Base-by-base conservation (phyloP, 2,113 vertebrate species). In the Calypte anna region DNA sequence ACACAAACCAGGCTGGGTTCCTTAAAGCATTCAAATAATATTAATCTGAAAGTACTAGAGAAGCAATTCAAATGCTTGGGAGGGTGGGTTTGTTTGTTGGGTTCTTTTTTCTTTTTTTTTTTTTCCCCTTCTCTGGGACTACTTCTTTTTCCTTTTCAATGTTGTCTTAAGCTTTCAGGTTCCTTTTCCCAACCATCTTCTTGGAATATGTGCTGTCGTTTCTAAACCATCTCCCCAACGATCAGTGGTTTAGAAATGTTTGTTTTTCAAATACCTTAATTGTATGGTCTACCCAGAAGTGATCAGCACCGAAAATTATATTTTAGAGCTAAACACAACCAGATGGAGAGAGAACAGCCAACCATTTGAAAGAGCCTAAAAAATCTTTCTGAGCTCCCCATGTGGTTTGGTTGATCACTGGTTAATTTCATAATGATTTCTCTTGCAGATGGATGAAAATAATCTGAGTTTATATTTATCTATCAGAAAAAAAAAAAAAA, bases 211-310 rank as follows among this genome's bases (percentile, higher is more conserved):
- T 97, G 95, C 97, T 96, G 96, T 93, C 90, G 0, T 97, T 97
- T 95, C 94, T 97, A 95, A 96, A 92, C 90, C 94, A 92, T 94
- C 91, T 98, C 96, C 93, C 97, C 62, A 88, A 55, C 28, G 33
- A 97, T 94, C 94, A 70, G 97, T 95, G 97, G 98, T 97, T 98
- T 97, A 93, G 95, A 98, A 97, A 96, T 98, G 98, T 98, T 98
- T 98, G 97, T 96, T 98, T 98, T 98, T 98, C 96, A 98, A 98
- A 98, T 98, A 97, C 97, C 97, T 98, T 98, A 98, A 98, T 98
- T 98, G 97, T 97, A 98, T 96, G 97, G 96, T 98, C 97, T 98
- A 97, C 97, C 92, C 97, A 98, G 97, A 97, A 98, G 95, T 97
- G 97, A 98, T 97, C 97, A 96, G 96, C 91, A 93, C 91, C 61